Evolutionary conservation across 2,797 vertebrate genomes (phyloP).

Genomic region (Myiotriccus ornatus): DNA sequence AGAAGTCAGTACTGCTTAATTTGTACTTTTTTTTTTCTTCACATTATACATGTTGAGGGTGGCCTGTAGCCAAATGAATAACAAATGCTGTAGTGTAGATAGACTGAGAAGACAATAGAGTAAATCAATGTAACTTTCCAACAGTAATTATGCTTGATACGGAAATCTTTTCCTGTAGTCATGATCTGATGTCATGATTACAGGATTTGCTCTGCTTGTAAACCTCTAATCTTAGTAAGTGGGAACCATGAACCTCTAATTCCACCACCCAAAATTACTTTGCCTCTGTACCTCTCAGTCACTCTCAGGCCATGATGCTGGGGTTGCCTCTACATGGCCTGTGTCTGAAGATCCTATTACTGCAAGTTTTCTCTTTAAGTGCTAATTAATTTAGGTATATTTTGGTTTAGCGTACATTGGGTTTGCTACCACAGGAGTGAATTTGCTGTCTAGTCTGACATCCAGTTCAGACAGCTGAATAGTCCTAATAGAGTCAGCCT

Average conservation of each 20-base stretch:
- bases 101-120: background rate
- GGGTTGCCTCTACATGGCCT: background rate
- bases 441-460: background rate
- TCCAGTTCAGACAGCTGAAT: background rate
- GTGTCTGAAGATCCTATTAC: background rate
- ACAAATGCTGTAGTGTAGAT: background rate
- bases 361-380: background rate
- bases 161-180: background rate
- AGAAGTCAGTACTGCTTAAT: background rate
- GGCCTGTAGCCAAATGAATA: background rate
- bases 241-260: background rate
- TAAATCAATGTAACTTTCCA: background rate
- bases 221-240: background rate
- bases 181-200: background rate
- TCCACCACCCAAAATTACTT: background rate
- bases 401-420: background rate
- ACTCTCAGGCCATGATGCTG: background rate
- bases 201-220: background rate
- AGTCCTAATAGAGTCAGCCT: background rate
- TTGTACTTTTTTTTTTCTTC: background rate
- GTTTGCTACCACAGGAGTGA: background rate
- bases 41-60: background rate
- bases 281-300: background rate
- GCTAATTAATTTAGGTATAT: background rate
- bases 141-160: background rate